Evolutionary conservation across 2,797 vertebrate genomes (phyloP).

Genomic region (Natrix natrix): DNA sequence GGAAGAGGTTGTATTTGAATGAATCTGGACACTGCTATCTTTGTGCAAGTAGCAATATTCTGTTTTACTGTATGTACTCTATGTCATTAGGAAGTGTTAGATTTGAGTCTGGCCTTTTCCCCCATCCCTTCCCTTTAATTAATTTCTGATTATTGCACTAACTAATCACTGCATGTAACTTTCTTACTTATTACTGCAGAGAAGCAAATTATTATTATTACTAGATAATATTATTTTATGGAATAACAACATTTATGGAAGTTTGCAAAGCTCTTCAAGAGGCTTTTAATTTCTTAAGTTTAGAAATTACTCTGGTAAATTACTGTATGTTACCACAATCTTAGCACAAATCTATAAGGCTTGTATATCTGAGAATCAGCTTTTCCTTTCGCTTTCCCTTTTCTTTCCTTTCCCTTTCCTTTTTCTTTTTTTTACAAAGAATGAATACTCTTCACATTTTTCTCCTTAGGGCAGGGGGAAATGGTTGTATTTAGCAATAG

Average conservation of each 20-base stretch:
- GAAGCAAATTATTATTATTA: neutral
- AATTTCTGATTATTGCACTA: neutral
- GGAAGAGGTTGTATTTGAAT: neutral
- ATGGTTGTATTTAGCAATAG: too few species aligned
- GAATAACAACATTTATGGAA: neutral
- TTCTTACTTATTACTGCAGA: neutral
- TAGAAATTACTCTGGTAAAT: conserved; percentile 34
- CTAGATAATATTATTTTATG: neutral
- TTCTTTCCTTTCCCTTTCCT: too few species aligned
- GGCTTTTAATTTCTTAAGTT: conserved; percentile 20
- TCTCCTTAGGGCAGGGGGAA: too few species aligned
- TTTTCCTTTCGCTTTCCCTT: too few species aligned
- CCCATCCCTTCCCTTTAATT: neutral
- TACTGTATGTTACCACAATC: conserved; percentile 33
- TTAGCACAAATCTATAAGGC: neutral
- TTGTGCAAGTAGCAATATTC: neutral
- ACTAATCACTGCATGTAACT: neutral
- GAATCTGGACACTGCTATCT: neutral
- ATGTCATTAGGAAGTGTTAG: neutral
- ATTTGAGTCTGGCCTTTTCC: neutral
- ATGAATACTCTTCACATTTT: neutral
- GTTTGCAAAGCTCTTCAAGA: conserved; percentile 7
- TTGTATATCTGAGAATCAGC: neutral
- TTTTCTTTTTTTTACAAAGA: neutral
- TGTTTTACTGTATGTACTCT: neutral